Evolutionary conservation across 2,797 vertebrate species (phyloP).

Genomic region (Galaxias olidus): DNA sequence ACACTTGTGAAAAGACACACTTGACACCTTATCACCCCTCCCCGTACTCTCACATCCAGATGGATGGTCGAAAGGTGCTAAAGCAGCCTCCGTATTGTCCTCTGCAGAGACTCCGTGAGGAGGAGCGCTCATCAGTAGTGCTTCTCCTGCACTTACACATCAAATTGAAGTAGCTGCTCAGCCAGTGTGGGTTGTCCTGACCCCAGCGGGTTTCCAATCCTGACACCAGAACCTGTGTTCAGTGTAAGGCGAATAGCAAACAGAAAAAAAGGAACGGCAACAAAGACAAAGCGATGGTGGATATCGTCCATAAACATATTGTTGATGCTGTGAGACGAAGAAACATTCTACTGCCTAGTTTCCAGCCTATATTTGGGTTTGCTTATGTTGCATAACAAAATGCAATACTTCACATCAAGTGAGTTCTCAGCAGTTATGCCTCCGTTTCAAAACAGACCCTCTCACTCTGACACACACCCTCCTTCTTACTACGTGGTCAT

Average conservation of each 20-base stretch:
- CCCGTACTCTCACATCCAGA: slow-evolving; percentile 2
- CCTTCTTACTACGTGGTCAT: neutral
- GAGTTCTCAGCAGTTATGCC: no score
- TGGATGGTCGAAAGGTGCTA: neutral
- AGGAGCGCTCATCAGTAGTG: slow-evolving; percentile 6
- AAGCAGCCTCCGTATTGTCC: no score
- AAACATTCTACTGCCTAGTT: neutral
- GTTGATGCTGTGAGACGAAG: neutral
- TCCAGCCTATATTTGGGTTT: neutral
- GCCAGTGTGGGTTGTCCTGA: neutral
- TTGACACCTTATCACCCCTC: no score
- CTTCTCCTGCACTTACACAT: slow-evolving; percentile 12
- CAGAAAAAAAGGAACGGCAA: neutral
- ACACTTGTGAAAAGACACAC: no score
- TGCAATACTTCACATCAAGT: no score
- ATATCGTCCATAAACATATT: neutral
- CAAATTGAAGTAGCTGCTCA: slow-evolving; percentile 24
- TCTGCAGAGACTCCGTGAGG: neutral
- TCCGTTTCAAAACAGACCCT: neutral
- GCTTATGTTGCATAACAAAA: no score
- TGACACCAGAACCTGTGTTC: neutral
- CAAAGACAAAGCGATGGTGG: no score
- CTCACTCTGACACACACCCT: neutral
- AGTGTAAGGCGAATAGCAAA: slow-evolving; percentile 10
- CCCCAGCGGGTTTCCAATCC: neutral